Percentiles rank a stretch among this genome's conserved stretches.
These are phyloP conservation scores for Phoxinus phoxinus DNA, from an alignment of 2,113 vertebrate species.

Conservation along the genomic window DNA sequence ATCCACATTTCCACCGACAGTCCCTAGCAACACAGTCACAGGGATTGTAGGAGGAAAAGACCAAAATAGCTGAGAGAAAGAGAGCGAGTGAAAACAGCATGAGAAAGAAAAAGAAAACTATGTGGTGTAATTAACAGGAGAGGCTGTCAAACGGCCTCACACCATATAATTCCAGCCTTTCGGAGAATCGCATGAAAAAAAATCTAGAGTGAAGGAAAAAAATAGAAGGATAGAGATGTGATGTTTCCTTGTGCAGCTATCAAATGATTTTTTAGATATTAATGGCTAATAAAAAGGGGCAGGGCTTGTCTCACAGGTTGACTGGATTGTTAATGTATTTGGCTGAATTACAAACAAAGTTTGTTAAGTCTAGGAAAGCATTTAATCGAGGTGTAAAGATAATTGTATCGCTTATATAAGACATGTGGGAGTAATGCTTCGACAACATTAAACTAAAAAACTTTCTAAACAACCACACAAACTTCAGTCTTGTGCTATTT, in stretches of 20 bases:
- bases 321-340: background rate
- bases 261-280: slow-evolving; percentile 28
- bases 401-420: slow-evolving; percentile 18
- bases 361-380: background rate
- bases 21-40: slow-evolving; percentile 60
- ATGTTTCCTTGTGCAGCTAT: slow-evolving; percentile 30
- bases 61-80: slow-evolving; percentile 67
- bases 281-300: background rate
- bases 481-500: background rate
- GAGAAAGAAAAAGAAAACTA: slow-evolving; percentile 50
- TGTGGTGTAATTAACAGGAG: slow-evolving; percentile 58
- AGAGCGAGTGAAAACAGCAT: slow-evolving; percentile 36
- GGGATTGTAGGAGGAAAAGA: slow-evolving; percentile 59
- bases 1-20: slow-evolving; percentile 42
- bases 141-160: slow-evolving; percentile 54
- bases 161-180: slow-evolving; percentile 59
- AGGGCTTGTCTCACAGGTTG: background rate
- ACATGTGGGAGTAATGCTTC: background rate
- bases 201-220: background rate
- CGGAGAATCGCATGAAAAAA: slow-evolving; percentile 21
- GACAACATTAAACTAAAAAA: slow-evolving; percentile 26
- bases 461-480: slow-evolving; percentile 23
- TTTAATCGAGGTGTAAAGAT: slow-evolving; percentile 13
- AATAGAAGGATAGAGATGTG: slow-evolving; percentile 23
- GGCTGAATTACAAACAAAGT: background rate